These are phyloP conservation scores for Tetrapedia diversipes DNA, from an alignment of 2,888 invertebrate species.

Conservation along the genomic window DNA sequence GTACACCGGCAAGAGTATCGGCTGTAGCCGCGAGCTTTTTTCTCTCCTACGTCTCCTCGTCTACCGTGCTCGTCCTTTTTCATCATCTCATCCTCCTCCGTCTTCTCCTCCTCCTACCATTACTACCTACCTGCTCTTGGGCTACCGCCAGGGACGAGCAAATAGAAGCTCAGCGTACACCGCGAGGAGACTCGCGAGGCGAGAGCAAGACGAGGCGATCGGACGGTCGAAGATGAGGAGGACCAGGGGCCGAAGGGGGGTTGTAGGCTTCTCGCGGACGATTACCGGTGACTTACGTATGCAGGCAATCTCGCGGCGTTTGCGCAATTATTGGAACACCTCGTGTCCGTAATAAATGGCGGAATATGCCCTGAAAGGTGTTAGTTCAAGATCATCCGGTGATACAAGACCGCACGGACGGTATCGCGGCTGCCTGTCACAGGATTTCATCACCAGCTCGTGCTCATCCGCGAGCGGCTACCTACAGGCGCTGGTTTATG, in stretches of 20 bases:
- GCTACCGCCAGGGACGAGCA: constrained; percentile 33
- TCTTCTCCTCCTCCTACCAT: constrained; percentile 52
- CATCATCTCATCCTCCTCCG: too few species aligned
- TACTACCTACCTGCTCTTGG: constrained; percentile 21
- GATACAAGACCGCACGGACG: constrained; percentile 73
- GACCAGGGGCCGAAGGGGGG: constrained; percentile 24
- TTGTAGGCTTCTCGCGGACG: constrained; percentile 55
- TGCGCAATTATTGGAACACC: constrained; percentile 82
- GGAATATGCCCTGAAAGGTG: constrained; percentile 81
- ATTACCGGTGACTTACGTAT: constrained; percentile 80
- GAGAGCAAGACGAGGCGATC: constrained; percentile 13
- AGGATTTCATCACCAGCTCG: constrained; percentile 62
- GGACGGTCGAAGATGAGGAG: background rate
- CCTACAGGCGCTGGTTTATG: constrained; percentile 56
- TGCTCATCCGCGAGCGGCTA: constrained; percentile 54
- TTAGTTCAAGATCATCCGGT: constrained; percentile 81
- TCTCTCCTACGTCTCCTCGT: constrained; percentile 6
- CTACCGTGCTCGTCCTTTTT: constrained; percentile 33
- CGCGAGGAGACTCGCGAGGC: background rate
- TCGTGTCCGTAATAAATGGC: constrained; percentile 80
- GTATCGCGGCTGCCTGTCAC: constrained; percentile 64
- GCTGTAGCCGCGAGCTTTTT: constrained; percentile 46
- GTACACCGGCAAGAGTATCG: constrained; percentile 48
- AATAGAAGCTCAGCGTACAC: constrained; percentile 42
- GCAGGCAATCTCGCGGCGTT: constrained; percentile 76